phyloP scores from a whole-genome alignment of 2,113 vertebrate species.

The Merops nubicus region DNA sequence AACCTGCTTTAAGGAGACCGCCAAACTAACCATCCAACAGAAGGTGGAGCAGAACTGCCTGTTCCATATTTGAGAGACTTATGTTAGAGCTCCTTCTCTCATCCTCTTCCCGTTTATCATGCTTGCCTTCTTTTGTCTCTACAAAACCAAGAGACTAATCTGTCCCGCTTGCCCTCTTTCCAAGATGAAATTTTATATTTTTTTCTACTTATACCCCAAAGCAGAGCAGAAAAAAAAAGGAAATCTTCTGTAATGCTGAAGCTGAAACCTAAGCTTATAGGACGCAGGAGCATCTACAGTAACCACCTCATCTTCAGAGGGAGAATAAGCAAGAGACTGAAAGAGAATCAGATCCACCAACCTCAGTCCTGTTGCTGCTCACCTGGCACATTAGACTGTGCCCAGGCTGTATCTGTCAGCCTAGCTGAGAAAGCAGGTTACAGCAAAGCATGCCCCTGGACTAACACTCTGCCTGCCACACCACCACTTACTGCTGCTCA shows the following conservation, averaged over 20 bases:
- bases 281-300: not conserved
- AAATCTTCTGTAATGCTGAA: fast-evolving
- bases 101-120: not conserved
- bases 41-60: not conserved
- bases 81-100: not conserved
- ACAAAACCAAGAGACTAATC: not conserved
- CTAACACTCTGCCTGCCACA: not conserved
- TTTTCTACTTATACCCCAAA: not conserved
- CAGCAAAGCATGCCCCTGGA: not conserved
- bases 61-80: not conserved
- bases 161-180: not conserved
- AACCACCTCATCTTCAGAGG: not conserved
- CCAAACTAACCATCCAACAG: not conserved
- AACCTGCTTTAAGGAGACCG: not conserved
- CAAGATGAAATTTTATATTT: not conserved
- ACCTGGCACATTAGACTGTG: not conserved
- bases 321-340: not conserved
- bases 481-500: not conserved
- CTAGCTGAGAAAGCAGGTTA: not conserved
- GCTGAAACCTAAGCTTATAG: not conserved
- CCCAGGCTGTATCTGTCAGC: not conserved
- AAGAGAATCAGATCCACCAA: not conserved
- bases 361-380: not conserved
- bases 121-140: not conserved
- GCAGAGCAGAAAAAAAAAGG: not conserved